These are phyloP conservation scores for Danaus melanippus DNA, from an alignment of 1,140 invertebrate genomes.

Conservation along the genomic window DNA sequence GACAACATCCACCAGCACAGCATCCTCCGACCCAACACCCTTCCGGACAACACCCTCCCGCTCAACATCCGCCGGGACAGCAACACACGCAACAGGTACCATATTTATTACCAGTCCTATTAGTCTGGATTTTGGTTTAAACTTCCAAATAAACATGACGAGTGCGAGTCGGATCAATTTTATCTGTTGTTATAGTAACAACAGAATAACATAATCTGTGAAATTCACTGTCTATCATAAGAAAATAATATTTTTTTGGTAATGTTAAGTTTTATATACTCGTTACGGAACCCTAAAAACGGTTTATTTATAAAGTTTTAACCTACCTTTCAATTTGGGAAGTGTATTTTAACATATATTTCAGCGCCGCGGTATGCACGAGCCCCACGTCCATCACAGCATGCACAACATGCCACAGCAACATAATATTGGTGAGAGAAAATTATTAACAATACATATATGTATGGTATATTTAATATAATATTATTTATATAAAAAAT, in stretches of 20 bases:
- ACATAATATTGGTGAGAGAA: constrained; percentile 42
- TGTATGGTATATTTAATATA: too few relatives aligned
- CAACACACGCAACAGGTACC: constrained; percentile 35
- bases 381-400: constrained; percentile 44
- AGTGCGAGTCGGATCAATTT: too few relatives aligned
- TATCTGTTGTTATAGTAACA: too few relatives aligned
- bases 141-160: too few relatives aligned
- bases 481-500: too few relatives aligned
- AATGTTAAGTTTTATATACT: too few relatives aligned
- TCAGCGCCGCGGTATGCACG: constrained; percentile 40
- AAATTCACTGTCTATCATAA: too few relatives aligned
- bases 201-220: too few relatives aligned
- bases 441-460: not conserved
- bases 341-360: not conserved
- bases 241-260: too few relatives aligned
- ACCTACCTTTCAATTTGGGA: not conserved
- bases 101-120: not conserved
- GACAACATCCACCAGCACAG: not conserved
- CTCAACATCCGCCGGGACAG: constrained; percentile 27
- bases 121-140: too few relatives aligned
- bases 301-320: too few relatives aligned
- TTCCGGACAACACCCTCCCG: constrained; percentile 29
- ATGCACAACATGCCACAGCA: constrained; percentile 50
- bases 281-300: too few relatives aligned
- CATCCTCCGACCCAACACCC: constrained; percentile 44